Evolutionary conservation across 2,797 vertebrate species (phyloP).

Genomic region (Gallinago stenura): DNA sequence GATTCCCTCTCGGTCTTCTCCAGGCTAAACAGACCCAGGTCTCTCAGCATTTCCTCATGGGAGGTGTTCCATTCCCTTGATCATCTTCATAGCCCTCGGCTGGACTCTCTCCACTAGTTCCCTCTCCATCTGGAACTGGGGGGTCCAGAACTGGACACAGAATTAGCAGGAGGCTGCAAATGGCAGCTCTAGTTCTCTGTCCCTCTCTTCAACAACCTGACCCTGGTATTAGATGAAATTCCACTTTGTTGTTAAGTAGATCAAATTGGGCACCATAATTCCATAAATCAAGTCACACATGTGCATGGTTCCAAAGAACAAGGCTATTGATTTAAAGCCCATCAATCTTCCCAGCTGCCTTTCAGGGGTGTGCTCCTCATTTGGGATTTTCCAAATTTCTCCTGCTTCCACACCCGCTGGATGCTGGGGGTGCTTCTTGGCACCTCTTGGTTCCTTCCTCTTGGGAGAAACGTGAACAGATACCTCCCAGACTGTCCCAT

Average conservation of each 20-base stretch:
- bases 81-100: no score
- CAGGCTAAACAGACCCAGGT: no score
- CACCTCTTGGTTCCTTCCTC: background rate
- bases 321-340: background rate
- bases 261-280: background rate
- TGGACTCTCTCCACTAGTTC: no score
- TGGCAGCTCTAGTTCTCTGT: background rate
- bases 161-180: accelerated
- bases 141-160: no score
- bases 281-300: background rate
- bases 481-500: background rate
- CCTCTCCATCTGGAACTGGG: no score
- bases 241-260: background rate
- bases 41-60: no score
- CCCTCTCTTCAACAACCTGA: background rate
- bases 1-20: no score
- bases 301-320: background rate
- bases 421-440: background rate
- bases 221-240: background rate
- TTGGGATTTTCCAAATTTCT: background rate
- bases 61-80: no score
- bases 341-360: background rate
- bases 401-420: background rate
- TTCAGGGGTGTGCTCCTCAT: background rate
- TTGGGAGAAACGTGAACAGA: background rate